These are phyloP conservation scores for Acanthococcus lagerstroemiae DNA, from an alignment of 2,888 invertebrate species.

Conservation along the genomic window DNA sequence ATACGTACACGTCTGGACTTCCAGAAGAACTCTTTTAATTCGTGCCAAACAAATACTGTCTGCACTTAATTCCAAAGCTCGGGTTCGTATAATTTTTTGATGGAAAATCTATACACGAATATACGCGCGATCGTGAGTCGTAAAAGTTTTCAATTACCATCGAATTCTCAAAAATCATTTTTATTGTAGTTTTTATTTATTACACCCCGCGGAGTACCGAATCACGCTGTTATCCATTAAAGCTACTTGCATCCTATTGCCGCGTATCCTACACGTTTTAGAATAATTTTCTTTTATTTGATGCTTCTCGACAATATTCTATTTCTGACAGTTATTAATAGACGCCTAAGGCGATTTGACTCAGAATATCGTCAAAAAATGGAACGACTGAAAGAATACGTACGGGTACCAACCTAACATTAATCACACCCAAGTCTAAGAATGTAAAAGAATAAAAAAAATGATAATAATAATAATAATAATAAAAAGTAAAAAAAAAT, in stretches of 20 bases:
- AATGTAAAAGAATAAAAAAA: constrained; percentile 21
- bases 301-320: constrained; percentile 30
- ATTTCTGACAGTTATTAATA: constrained; percentile 30
- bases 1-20: too few species aligned
- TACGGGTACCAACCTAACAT: constrained; percentile 22
- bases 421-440: constrained; percentile 29
- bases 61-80: too few species aligned
- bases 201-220: constrained; percentile 28
- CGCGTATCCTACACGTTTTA: constrained; percentile 24
- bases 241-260: constrained; percentile 24
- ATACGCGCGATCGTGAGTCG: background rate
- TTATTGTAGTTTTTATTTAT: constrained; percentile 27
- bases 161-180: background rate
- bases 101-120: too few species aligned
- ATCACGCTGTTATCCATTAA: constrained; percentile 30
- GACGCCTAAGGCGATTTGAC: constrained; percentile 28
- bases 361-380: constrained; percentile 30
- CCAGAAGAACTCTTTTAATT: too few species aligned
- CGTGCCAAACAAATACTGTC: too few species aligned
- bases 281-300: constrained; percentile 29
- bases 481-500: constrained; percentile 11
- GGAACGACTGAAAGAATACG: constrained; percentile 26
- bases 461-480: background rate
- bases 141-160: background rate
- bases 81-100: too few species aligned